phyloP scores from a whole-genome alignment of 1,140 invertebrate genomes.

The Bombus turneri region DNA sequence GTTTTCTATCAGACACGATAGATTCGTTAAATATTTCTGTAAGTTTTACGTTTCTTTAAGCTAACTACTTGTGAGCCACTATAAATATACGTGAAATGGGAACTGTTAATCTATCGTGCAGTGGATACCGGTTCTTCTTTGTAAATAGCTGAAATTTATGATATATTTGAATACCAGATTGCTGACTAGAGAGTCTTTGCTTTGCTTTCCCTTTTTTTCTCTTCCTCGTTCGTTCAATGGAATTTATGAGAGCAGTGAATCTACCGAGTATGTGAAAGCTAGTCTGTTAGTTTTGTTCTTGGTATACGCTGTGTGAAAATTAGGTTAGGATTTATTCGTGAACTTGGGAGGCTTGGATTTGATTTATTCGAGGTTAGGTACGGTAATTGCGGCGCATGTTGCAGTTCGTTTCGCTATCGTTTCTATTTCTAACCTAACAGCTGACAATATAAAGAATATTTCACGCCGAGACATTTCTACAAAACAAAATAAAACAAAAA shows the following conservation, averaged over 20 bases:
- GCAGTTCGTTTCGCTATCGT: not conserved
- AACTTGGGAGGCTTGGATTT: not conserved
- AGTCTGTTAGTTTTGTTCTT: not conserved
- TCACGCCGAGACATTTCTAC: too few species aligned
- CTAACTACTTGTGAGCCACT: too few species aligned
- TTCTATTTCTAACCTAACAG: not conserved
- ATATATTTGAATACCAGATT: slow-evolving; percentile 4
- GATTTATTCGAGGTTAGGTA: not conserved
- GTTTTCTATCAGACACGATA: too few species aligned
- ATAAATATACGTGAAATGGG: too few species aligned
- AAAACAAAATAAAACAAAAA: too few species aligned
- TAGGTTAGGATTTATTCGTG: not conserved
- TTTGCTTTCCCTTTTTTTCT: not conserved
- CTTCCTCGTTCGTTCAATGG: not conserved
- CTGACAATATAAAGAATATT: not conserved
- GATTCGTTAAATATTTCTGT: too few species aligned
- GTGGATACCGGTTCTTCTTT: not conserved
- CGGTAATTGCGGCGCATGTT: not conserved
- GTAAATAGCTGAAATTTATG: not conserved
- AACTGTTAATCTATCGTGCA: too few species aligned
- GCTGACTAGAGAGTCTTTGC: not conserved
- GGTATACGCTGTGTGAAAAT: not conserved
- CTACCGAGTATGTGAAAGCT: not conserved
- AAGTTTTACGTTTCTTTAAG: too few species aligned
- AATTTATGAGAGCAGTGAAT: slow-evolving; percentile 6